phyloP scores from a whole-genome alignment of 2,113 vertebrate species.

The Eudyptes chrysolophus region DNA sequence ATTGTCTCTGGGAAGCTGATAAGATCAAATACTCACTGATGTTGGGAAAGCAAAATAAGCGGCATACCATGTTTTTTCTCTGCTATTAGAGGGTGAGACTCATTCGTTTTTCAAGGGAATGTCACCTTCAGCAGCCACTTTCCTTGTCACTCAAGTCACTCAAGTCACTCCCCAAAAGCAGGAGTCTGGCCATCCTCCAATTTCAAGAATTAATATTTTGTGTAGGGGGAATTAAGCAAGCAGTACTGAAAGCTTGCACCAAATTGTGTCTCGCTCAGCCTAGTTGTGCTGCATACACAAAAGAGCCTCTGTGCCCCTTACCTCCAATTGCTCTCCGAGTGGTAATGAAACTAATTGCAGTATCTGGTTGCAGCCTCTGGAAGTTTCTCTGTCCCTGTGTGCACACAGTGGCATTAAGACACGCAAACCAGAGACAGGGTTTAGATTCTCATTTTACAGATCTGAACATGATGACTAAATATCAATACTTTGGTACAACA shows the following conservation, averaged over 20 bases:
- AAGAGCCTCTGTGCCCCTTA: not conserved
- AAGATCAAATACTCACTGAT: not conserved
- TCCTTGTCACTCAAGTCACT: not conserved
- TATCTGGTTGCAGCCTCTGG: not conserved
- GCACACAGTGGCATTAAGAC: not conserved
- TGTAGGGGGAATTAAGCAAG: not conserved
- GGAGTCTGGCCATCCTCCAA: not conserved
- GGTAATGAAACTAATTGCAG: not conserved
- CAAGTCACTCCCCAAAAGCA: not conserved
- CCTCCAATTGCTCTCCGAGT: not conserved
- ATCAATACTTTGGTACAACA: not conserved
- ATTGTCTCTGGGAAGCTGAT: not conserved
- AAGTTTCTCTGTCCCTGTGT: not conserved
- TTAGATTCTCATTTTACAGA: not conserved
- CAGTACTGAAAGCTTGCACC: not conserved
- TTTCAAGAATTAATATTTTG: conserved; percentile 18
- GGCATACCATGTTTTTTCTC: not conserved
- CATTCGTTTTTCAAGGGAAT: not conserved
- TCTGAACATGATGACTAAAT: not conserved
- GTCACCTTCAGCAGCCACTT: conserved; percentile 10
- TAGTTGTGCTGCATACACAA: not conserved
- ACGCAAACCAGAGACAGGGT: not conserved
- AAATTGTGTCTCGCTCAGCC: not conserved
- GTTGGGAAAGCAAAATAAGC: not conserved
- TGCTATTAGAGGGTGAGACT: not conserved